A percentile compares a stretch with the other conserved stretches of the same genome.
Conservation (phyloP, 2,113 vertebrate genomes). For the Alexandromys fortis region DNA sequence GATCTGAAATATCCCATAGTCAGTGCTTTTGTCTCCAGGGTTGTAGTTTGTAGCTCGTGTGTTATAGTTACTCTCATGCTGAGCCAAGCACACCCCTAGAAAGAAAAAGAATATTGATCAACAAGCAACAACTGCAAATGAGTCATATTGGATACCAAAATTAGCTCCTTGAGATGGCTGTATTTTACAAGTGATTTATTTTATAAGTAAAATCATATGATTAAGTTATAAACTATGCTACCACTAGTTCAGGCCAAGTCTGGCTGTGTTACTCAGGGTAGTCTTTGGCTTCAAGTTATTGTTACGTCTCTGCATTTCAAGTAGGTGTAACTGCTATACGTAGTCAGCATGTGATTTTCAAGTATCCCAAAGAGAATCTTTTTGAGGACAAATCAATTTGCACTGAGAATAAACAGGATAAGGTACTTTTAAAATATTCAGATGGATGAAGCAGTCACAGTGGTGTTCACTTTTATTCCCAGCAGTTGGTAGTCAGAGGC, state of each 20-base stretch:
- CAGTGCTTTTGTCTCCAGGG: constrained; percentile 62
- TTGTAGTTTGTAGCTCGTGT: constrained; percentile 79
- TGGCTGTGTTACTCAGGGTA: not conserved
- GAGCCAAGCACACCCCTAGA: constrained; percentile 84
- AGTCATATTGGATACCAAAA: not conserved
- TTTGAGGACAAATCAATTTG: not conserved
- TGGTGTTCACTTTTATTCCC: not conserved
- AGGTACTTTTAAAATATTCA: not conserved
- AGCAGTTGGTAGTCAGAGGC: not conserved
- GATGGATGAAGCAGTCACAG: not conserved
- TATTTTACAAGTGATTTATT: not conserved
- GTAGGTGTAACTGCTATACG: not conserved
- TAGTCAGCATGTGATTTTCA: not conserved
- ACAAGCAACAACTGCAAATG: not conserved
- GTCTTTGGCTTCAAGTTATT: not conserved
- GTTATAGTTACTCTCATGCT: constrained; percentile 81
- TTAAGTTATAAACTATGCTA: not conserved
- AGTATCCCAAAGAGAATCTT: not conserved
- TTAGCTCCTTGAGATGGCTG: not conserved
- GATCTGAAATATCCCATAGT: constrained; percentile 87
- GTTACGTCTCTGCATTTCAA: not conserved
- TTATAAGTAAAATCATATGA: not conserved
- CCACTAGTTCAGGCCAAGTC: not conserved
- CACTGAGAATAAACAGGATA: not conserved
- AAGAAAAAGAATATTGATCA: constrained; percentile 17